Evolutionary conservation across 2,113 vertebrate species (phyloP), one percentile per base, ranked within the genome.

Genomic region (Calyptommatus sinebrachiatus): DNA sequence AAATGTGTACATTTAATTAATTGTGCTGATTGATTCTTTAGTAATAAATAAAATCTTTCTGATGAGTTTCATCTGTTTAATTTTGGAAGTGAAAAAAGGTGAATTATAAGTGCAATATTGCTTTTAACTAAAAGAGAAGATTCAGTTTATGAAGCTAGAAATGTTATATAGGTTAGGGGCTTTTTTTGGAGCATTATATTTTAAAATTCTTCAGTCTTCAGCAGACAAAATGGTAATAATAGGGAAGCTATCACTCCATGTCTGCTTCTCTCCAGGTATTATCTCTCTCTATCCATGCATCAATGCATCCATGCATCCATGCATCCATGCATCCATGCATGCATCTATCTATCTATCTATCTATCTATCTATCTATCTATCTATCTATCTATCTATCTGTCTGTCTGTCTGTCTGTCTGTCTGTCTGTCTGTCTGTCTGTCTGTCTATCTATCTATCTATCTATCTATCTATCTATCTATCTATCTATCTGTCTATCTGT

Each of bases 1-100:
- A 28, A 53, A 53, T 50, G 12, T 7, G 18, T 14, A 18, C 12
- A 50, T 60, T 73, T 60, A 73, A 35, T 35, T 20, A 41, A 35
- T 68, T 9, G 1, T 69, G 18, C 20, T 29, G 50, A 16, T 29
- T 73, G 22, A 28, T 29, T 60, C 81, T 46, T 89, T 81, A 90
- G 65, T 90, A 91, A 84, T 20, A 88, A 71, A 83, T 83, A 86
- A 90, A 29, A 22, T 31, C 3, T 50, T 31, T 78, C 79, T 71
- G 86, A 78, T 72, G 84, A 76, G 73, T 76, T 57, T 5, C 53
- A 57, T 57, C 84, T 60, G 24, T 76, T 66, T 78, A 82, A 75
- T 41, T 22, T 11, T 41, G 12, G 22, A 71, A 71, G 41, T 20
- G 18, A 20, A 2, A 12, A 46, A 46, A 60, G 22, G 46, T 24